Conservation (phyloP, 1,140 invertebrate species). For the Drosophila arawakana region DNA sequence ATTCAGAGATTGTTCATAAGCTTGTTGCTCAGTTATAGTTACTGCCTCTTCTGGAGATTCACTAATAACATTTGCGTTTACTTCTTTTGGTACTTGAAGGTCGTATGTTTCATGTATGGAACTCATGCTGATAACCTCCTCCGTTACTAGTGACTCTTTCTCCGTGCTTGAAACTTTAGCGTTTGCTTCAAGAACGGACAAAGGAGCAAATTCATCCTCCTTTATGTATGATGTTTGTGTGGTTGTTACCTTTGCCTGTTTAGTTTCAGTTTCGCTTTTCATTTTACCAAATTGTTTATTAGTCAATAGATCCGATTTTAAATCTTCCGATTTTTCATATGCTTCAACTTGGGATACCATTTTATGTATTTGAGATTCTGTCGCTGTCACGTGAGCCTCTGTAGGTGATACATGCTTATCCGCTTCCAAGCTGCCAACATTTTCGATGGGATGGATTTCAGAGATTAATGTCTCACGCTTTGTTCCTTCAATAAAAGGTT, state of each 20-base stretch:
- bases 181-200: not conserved
- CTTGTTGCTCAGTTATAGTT: constrained; percentile 34
- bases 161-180: constrained; percentile 44
- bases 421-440: constrained; percentile 35
- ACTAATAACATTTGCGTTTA: constrained; percentile 39
- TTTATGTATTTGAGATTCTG: constrained; percentile 48
- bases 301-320: constrained; percentile 4
- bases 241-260: constrained; percentile 46
- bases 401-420: not conserved
- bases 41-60: constrained; percentile 36
- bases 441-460: constrained; percentile 58
- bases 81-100: constrained; percentile 32
- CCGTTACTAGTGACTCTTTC: constrained; percentile 49
- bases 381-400: not conserved
- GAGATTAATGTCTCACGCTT: constrained; percentile 54
- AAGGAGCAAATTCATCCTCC: constrained; percentile 46
- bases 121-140: constrained; percentile 61
- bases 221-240: constrained; percentile 57
- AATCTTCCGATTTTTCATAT: constrained; percentile 52
- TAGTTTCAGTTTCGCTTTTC: constrained; percentile 17
- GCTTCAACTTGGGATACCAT: constrained; percentile 50
- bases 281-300: constrained; percentile 11
- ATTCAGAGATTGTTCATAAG: constrained; percentile 48
- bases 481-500: constrained; percentile 63
- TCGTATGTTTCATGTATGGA: constrained; percentile 66